phyloP scores from a whole-genome alignment of 2,113 vertebrate genomes.

The Probosciger aterrimus region DNA sequence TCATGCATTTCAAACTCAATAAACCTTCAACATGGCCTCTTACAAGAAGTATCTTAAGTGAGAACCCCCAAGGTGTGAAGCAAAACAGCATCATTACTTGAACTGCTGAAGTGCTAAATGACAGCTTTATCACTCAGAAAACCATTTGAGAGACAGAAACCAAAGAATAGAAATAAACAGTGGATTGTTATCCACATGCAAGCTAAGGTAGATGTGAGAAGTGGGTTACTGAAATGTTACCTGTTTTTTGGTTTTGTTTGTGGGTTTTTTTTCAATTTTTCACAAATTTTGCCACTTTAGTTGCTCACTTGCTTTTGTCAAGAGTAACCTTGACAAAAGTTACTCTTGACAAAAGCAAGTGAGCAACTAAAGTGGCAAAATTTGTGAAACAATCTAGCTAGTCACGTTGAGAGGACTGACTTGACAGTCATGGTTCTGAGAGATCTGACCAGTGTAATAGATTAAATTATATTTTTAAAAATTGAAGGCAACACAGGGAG shows the following conservation, averaged over 20 bases:
- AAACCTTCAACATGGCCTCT: neutral
- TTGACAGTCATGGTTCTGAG: neutral
- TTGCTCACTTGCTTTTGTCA: neutral
- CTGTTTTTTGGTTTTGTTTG: neutral
- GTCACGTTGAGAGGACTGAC: neutral
- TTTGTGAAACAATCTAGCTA: neutral
- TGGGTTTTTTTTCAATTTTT: neutral
- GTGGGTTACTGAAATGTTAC: neutral
- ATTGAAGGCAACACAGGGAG: neutral
- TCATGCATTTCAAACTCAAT: neutral
- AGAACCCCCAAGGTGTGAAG: neutral
- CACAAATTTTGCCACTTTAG: neutral
- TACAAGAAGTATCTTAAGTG: neutral
- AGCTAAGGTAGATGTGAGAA: neutral
- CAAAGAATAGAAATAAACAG: neutral
- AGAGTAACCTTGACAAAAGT: neutral
- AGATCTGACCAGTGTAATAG: neutral
- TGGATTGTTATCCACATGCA: neutral
- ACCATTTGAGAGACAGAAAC: neutral
- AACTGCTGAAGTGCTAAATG: neutral
- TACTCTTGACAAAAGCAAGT: neutral
- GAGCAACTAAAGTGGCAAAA: neutral
- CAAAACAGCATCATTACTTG: neutral
- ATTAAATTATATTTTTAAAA: neutral
- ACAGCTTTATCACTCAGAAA: neutral